Evolutionary conservation across 2,113 vertebrate species (phyloP).

Genomic region (Ascaphus truei): DNA sequence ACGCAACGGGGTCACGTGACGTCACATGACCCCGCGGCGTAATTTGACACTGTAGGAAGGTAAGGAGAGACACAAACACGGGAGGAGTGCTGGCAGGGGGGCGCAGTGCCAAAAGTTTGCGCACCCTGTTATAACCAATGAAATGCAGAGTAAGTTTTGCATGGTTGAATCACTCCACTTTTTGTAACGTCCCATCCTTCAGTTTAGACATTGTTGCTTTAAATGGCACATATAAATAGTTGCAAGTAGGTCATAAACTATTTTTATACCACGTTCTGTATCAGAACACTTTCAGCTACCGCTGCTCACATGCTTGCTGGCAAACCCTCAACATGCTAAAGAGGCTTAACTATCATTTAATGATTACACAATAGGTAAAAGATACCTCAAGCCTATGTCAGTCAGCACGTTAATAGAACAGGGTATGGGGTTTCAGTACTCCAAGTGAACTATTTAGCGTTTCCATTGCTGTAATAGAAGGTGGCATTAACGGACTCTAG

Average conservation of each 20-base stretch:
- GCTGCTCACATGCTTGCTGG: background rate
- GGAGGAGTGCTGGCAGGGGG: no score
- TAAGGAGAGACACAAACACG: no score
- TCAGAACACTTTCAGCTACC: background rate
- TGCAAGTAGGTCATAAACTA: slow-evolving; percentile 22
- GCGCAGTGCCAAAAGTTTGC: background rate
- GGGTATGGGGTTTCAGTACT: background rate
- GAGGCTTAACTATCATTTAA: background rate
- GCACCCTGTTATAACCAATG: background rate
- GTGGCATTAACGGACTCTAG: background rate
- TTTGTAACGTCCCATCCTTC: background rate
- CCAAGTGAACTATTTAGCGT: background rate
- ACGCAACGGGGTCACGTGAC: no score
- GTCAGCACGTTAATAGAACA: background rate
- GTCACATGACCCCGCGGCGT: no score
- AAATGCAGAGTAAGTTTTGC: background rate
- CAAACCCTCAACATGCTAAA: background rate
- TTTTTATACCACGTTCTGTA: slow-evolving; percentile 17
- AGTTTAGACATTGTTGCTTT: background rate
- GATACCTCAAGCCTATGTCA: background rate
- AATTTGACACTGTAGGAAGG: no score
- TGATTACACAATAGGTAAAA: background rate
- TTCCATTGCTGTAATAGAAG: background rate
- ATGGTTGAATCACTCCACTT: background rate
- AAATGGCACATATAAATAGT: slow-evolving; percentile 1